These are phyloP conservation scores for Crax fasciolata DNA, from an alignment of 2,797 vertebrate genomes.

Conservation along the genomic window DNA sequence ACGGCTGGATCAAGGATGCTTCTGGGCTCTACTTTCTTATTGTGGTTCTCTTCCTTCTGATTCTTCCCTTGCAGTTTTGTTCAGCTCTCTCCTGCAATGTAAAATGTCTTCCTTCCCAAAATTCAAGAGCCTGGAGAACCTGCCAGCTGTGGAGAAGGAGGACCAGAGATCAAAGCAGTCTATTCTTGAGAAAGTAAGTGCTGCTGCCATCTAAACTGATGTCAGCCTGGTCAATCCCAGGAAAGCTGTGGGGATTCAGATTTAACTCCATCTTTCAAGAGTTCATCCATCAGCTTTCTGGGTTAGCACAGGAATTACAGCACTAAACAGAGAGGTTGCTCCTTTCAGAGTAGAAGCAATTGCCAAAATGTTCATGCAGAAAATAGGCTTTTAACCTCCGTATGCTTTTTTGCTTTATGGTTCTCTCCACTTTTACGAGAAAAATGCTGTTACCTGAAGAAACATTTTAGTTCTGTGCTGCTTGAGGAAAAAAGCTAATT, in stretches of 20 bases:
- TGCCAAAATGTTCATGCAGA: neutral
- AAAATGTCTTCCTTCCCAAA: neutral
- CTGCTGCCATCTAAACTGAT: neutral
- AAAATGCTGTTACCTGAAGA: conserved; percentile 1
- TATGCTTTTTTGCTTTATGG: neutral
- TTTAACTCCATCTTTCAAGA: neutral
- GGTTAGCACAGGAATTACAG: neutral
- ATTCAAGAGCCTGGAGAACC: neutral
- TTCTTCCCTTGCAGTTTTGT: neutral
- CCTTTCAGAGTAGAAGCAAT: neutral
- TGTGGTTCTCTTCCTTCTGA: neutral
- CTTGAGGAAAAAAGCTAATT: neutral
- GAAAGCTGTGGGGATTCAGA: neutral
- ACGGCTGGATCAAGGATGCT: neutral
- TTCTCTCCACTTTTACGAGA: neutral
- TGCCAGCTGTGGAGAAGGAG: neutral
- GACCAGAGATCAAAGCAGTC: neutral
- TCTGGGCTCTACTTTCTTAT: neutral
- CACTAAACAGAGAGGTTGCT: neutral
- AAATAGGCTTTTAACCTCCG: neutral
- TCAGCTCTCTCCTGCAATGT: neutral
- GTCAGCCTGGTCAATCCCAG: neutral
- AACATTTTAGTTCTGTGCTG: neutral
- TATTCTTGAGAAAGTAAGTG: neutral
- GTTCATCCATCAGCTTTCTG: neutral